Base-by-base conservation (phyloP, 35 echinoderm and acorn worm genomes). In the Chiridota heheva region DNA sequence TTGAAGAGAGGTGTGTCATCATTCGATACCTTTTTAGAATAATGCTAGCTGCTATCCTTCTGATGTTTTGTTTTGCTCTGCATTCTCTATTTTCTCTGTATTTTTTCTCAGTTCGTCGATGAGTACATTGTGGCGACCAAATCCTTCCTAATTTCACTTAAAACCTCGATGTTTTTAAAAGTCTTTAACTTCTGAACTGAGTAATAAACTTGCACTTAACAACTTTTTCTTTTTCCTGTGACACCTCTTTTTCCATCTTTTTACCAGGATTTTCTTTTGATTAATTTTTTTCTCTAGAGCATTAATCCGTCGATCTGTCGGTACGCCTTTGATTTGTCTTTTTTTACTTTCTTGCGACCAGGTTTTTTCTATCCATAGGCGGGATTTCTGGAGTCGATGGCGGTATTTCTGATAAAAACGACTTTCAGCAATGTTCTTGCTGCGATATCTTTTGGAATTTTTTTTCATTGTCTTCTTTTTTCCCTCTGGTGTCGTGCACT, bases 181-280 rank as follows among this genome's bases (percentile, higher is more conserved):
- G 20, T 73, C 47, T 18, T 43, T 17, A 17, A 43, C 32, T 43
- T 73, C 47, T 42, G 69, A 73, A 2, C 69, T 25, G 20, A 43
- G 69, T 12, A 26, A 42, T 15, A 22, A 13, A 2, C 6, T 44
- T 44, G 25, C 47, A 2, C 47, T 43, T 17, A 73, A 43, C 69
- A 73, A 73, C 39, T 73, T 73, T 43, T 73, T 73, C 39, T 43
- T 44, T 42, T 44, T 40, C n/a, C n/a, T n/a, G n/a, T n/a, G n/a
- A n/a, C n/a, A n/a, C n/a, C n/a, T n/a, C n/a, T n/a, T n/a, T n/a
- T 43, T 40, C 36, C 20, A 44, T 44, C 40, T 44, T 37, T 7
- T 17, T 42, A n/a, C 2, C 17, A 22, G n/a, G n/a, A n/a, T n/a
- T n/a, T n/a, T n/a, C n/a, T n/a, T n/a, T n/a, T n/a, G n/a, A n/a